These are phyloP conservation scores for Karalla daura DNA, from an alignment of 2,797 vertebrate species.

Conservation along the genomic window DNA sequence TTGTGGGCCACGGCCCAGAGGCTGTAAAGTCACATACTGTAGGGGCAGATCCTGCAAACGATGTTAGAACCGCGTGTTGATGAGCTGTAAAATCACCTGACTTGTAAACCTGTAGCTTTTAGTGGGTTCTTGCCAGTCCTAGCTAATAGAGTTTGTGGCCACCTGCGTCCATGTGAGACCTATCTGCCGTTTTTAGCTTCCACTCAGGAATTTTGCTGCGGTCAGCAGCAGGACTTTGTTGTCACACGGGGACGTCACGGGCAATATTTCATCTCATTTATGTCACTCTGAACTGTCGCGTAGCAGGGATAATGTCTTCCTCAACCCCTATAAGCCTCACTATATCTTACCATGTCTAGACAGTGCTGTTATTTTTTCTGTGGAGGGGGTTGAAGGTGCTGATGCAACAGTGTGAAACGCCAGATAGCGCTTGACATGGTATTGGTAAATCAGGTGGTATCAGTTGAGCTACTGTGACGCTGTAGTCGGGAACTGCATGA, in stretches of 20 bases:
- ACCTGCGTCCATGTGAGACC: slow-evolving; percentile 20
- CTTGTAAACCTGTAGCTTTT: slow-evolving; percentile 5
- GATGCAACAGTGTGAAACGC: slow-evolving; percentile 54
- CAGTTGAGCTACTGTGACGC: background rate
- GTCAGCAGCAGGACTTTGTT: slow-evolving; percentile 59
- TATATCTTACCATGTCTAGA: background rate
- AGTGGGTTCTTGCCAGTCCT: slow-evolving; percentile 1
- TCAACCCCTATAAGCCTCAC: background rate
- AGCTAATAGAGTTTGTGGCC: slow-evolving; percentile 3
- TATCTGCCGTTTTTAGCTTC: slow-evolving; percentile 42
- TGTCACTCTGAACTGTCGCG: slow-evolving; percentile 17
- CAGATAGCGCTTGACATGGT: background rate
- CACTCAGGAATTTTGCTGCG: slow-evolving; percentile 48
- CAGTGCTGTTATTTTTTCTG: background rate
- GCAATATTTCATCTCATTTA: slow-evolving; percentile 25
- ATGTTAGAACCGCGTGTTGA: slow-evolving; percentile 21
- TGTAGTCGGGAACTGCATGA: background rate
- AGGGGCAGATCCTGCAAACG: slow-evolving; percentile 3
- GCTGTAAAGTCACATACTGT: slow-evolving; percentile 1
- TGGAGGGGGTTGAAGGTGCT: slow-evolving; percentile 7
- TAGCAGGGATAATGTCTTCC: slow-evolving; percentile 1
- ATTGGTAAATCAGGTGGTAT: background rate
- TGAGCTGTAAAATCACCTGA: slow-evolving; percentile 20
- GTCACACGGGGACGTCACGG: slow-evolving; percentile 22
- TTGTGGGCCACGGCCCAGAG: background rate